Percentiles rank a stretch among this genome's conserved stretches.
Evolutionary conservation across 2,113 vertebrate species (phyloP).

Genomic region (Menura novaehollandiae): DNA sequence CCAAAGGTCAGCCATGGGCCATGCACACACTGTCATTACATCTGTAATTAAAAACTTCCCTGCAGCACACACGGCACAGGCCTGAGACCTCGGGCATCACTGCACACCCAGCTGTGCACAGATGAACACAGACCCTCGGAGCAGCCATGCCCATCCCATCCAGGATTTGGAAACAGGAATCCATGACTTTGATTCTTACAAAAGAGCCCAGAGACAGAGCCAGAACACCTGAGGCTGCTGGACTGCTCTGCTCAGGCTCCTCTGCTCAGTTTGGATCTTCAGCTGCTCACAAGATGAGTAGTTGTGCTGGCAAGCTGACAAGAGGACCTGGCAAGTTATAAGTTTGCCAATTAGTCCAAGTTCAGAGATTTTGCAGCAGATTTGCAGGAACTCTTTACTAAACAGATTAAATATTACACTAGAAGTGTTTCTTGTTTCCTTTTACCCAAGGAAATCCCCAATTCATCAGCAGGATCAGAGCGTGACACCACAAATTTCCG

Average conservation of each 20-base stretch:
- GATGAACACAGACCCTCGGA: rapidly evolving
- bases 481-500: background rate
- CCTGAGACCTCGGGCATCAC: background rate
- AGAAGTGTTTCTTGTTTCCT: background rate
- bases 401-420: background rate
- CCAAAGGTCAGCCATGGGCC: background rate
- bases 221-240: background rate
- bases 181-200: too few relatives aligned
- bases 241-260: background rate
- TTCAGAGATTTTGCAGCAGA: background rate
- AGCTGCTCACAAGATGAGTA: background rate
- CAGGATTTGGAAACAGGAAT: background rate
- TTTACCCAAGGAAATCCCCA: background rate
- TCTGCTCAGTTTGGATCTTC: background rate
- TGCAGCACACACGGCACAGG: rapidly evolving
- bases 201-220: background rate
- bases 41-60: background rate
- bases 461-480: background rate
- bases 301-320: background rate
- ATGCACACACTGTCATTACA: background rate
- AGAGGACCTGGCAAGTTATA: background rate
- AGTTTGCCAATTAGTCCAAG: background rate
- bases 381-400: background rate
- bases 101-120: rapidly evolving
- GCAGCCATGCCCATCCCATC: rapidly evolving